Conservation (phyloP, 1,140 invertebrate species). For the Ips typographus region DNA sequence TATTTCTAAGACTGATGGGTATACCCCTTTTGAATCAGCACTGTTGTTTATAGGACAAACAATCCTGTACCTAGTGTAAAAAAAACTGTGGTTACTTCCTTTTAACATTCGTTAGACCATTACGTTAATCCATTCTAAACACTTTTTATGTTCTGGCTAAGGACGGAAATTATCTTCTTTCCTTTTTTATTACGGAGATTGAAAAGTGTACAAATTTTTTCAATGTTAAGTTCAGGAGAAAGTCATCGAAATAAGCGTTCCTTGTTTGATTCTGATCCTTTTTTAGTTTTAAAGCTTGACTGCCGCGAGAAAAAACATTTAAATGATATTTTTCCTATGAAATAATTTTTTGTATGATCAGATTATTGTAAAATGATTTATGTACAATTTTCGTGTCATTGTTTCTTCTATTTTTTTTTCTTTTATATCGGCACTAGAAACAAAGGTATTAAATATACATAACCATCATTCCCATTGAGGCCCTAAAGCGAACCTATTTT, state of each 20-base stretch:
- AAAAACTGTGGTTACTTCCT: constrained; percentile 34
- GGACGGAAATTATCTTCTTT: constrained; percentile 34
- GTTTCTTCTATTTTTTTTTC: too few species aligned
- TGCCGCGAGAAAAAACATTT: constrained; percentile 23
- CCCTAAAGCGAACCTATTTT: not conserved
- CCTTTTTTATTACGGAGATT: constrained; percentile 24
- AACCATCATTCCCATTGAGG: not conserved
- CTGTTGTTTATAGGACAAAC: constrained; percentile 22
- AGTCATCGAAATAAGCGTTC: constrained; percentile 20
- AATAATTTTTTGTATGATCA: too few species aligned
- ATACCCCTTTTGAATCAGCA: too few species aligned
- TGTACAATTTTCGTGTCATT: too few species aligned
- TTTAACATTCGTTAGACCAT: constrained; percentile 36
- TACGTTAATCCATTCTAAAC: constrained; percentile 34
- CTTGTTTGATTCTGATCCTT: constrained; percentile 20
- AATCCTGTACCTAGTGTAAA: constrained; percentile 30
- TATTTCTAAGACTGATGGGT: too few species aligned
- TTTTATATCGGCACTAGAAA: too few species aligned
- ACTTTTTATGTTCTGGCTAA: constrained; percentile 28
- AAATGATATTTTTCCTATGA: too few species aligned
- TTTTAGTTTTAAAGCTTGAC: constrained; percentile 28
- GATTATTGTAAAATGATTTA: constrained; percentile 10
- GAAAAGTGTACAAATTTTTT: constrained; percentile 31
- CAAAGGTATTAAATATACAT: too few species aligned
- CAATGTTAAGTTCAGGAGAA: constrained; percentile 33